phyloP scores from a whole-genome alignment of 2,888 invertebrate species.

The Brachypalpus laphriformis region DNA sequence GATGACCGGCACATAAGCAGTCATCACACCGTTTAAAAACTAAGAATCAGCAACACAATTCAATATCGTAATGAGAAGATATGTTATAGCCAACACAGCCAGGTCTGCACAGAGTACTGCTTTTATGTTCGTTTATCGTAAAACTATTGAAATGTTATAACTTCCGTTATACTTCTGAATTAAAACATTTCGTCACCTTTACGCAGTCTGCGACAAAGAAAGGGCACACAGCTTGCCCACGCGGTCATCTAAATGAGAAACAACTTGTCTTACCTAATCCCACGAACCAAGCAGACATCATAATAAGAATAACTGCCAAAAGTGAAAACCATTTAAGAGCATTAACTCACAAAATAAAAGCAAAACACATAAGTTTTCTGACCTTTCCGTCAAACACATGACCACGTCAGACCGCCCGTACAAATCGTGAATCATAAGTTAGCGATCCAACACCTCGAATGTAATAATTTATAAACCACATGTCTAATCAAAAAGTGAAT shows the following conservation, averaged over 20 bases:
- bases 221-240: not conserved
- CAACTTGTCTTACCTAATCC: not conserved
- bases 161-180: no score
- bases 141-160: no score
- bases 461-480: not conserved
- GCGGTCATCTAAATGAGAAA: not conserved
- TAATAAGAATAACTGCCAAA: not conserved
- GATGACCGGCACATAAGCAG: no score
- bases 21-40: no score
- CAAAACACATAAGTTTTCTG: conserved; percentile 6
- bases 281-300: not conserved
- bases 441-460: conserved; percentile 4
- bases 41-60: no score
- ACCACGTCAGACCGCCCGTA: not conserved
- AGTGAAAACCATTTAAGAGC: not conserved
- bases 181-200: not conserved
- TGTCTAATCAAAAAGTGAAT: conserved; percentile 11
- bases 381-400: conserved; percentile 17
- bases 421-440: conserved; percentile 14
- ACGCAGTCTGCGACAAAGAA: not conserved
- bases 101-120: no score
- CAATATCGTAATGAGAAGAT: no score
- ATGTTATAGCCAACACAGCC: no score
- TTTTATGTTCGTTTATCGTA: no score
- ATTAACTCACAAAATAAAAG: conserved; percentile 4